Conservation (phyloP, 2,888 invertebrate species). For the Notocelia uddmanniana region DNA sequence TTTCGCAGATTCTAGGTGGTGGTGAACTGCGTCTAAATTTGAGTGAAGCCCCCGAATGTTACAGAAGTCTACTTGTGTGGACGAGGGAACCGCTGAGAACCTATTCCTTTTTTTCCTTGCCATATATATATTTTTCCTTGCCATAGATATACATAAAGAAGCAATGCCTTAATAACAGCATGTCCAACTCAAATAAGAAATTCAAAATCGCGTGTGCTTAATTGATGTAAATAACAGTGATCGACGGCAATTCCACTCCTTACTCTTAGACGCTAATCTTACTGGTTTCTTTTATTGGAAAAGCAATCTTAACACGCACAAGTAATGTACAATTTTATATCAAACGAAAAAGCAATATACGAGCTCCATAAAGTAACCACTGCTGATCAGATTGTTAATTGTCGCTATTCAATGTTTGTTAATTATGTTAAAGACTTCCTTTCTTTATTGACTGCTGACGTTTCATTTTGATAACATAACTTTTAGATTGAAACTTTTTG, state of each 20-base stretch:
- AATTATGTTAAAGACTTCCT: constrained; percentile 18
- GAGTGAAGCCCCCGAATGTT: too few relatives aligned
- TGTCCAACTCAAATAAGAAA: constrained; percentile 4
- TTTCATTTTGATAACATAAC: not conserved
- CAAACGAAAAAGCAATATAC: not conserved
- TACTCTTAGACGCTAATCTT: not conserved
- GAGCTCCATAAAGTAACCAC: not conserved
- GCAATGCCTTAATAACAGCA: constrained; percentile 7
- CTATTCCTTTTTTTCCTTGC: too few relatives aligned
- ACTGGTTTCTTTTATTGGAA: not conserved
- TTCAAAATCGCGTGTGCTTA: constrained; percentile 21
- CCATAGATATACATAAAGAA: not conserved
- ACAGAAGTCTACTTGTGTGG: too few relatives aligned
- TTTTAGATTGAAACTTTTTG: not conserved
- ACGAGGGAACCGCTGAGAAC: too few relatives aligned
- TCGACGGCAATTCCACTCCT: not conserved
- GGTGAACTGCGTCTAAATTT: too few relatives aligned
- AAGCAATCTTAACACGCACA: not conserved
- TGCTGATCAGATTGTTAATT: constrained; percentile 3
- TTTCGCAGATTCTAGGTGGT: too few relatives aligned
- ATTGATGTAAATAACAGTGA: constrained; percentile 15
- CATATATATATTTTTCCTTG: too few relatives aligned
- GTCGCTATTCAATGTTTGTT: constrained; percentile 4
- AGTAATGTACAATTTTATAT: not conserved
- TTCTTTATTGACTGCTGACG: constrained; percentile 18